phyloP scores from a whole-genome alignment of 2,113 vertebrate species.

The Ammodytes dubius region DNA sequence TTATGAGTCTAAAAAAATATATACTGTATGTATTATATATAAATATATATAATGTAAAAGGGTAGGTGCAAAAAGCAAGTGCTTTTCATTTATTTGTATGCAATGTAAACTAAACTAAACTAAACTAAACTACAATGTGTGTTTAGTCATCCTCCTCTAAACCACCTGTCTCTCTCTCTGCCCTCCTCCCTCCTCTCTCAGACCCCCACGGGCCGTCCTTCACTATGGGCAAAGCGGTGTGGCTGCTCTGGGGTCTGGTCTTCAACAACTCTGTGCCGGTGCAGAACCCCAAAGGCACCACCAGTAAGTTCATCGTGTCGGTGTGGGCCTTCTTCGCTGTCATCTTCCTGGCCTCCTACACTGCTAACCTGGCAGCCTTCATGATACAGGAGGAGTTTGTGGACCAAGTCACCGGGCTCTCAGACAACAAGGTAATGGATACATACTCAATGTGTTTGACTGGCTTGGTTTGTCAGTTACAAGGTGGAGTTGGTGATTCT shows the following conservation, averaged over 20 bases:
- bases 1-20: too few species aligned
- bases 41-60: too few species aligned
- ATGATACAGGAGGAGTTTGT: constrained; percentile 99
- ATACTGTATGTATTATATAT: too few species aligned
- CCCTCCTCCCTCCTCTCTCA: constrained; percentile 56
- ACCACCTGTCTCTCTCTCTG: background rate
- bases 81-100: too few species aligned
- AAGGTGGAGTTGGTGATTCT: too few species aligned
- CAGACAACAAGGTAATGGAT: constrained; percentile 94
- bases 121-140: background rate
- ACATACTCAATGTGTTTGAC: background rate
- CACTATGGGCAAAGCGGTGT: constrained; percentile 98
- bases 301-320: constrained; percentile 98
- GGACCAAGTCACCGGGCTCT: constrained; percentile 98
- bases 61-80: too few species aligned
- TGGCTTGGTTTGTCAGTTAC: background rate
- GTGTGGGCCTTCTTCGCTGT: constrained; percentile 99
- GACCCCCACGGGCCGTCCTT: constrained; percentile 97
- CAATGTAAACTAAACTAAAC: too few species aligned
- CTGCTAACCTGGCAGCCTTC: constrained; percentile 99
- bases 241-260: constrained; percentile 98
- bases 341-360: constrained; percentile 99
- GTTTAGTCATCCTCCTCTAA: background rate
- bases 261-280: constrained; percentile 99
- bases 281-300: constrained; percentile 97